phyloP scores from a whole-genome alignment of 2,797 vertebrate genomes.

The Poecilia velifera region DNA sequence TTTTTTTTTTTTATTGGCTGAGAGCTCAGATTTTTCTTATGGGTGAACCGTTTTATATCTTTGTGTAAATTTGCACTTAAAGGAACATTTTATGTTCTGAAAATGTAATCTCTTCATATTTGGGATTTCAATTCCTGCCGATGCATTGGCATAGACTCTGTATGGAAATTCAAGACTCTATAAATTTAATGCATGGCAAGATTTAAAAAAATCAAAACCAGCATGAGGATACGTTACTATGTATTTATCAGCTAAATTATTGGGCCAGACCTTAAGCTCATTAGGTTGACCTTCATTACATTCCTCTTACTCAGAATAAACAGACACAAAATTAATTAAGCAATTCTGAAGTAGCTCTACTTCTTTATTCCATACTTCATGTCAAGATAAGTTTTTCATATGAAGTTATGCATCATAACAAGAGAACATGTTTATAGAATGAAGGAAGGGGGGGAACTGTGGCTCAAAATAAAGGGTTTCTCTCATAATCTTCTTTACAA shows the following conservation, averaged over 20 bases:
- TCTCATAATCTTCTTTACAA: constrained; percentile 81
- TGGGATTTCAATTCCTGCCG: no score
- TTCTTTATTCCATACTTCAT: constrained; percentile 81
- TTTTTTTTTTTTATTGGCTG: no score
- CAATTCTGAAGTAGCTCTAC: constrained; percentile 51
- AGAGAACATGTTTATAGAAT: constrained; percentile 67
- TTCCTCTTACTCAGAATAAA: neutral
- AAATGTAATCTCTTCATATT: no score
- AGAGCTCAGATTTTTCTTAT: no score
- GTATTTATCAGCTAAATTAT: neutral
- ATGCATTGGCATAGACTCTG: no score
- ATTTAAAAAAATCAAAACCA: neutral
- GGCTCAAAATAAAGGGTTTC: constrained; percentile 83
- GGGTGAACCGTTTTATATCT: no score
- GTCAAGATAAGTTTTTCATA: constrained; percentile 76
- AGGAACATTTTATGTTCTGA: no score
- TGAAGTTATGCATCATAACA: constrained; percentile 74
- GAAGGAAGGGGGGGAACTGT: constrained; percentile 50
- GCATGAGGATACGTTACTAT: neutral
- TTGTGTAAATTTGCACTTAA: no score
- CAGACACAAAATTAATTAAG: constrained; percentile 6
- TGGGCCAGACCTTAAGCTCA: no score
- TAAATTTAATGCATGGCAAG: neutral
- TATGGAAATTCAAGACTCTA: no score
- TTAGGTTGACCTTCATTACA: neutral